A percentile compares a stretch with the other conserved stretches of the same genome.
Conservation (phyloP, 2,113 vertebrate species). For the Meriones unguiculatus region DNA sequence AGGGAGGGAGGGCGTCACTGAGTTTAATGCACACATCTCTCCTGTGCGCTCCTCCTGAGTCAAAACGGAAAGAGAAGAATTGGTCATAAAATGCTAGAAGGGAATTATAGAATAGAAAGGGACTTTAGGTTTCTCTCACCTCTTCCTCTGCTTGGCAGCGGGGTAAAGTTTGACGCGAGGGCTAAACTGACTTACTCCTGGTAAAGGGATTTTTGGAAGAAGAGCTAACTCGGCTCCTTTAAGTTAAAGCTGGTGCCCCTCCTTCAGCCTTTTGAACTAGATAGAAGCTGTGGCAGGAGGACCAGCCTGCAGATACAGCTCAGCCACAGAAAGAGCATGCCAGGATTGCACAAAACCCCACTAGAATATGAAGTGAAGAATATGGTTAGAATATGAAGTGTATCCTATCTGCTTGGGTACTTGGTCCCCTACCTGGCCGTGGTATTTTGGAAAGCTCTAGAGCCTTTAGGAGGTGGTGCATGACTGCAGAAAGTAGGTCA, state of each 20-base stretch:
- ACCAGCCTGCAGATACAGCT: constrained; percentile 78
- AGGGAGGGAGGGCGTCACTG: constrained; percentile 66
- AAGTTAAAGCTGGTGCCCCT: neutral
- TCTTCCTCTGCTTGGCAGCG: neutral
- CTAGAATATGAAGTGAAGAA: neutral
- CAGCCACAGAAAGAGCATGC: constrained; percentile 72
- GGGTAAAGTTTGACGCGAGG: neutral
- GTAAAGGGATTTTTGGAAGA: neutral
- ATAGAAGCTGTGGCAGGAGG: constrained; percentile 80
- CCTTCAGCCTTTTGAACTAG: constrained; percentile 65
- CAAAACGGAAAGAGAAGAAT: constrained; percentile 68
- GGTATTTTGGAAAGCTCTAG: neutral
- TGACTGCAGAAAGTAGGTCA: neutral
- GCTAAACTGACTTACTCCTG: neutral
- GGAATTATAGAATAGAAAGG: neutral
- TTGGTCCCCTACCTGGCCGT: neutral
- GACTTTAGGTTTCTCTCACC: neutral
- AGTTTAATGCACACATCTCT: constrained; percentile 25
- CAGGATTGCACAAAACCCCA: constrained; percentile 68
- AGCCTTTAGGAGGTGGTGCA: neutral
- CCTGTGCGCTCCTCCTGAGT: constrained; percentile 57
- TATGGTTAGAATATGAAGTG: neutral
- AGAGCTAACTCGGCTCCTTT: neutral
- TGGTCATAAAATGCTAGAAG: constrained; percentile 65
- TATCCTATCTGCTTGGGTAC: neutral